phyloP scores from a whole-genome alignment of 2,797 vertebrate species.

The Lates japonicus region DNA sequence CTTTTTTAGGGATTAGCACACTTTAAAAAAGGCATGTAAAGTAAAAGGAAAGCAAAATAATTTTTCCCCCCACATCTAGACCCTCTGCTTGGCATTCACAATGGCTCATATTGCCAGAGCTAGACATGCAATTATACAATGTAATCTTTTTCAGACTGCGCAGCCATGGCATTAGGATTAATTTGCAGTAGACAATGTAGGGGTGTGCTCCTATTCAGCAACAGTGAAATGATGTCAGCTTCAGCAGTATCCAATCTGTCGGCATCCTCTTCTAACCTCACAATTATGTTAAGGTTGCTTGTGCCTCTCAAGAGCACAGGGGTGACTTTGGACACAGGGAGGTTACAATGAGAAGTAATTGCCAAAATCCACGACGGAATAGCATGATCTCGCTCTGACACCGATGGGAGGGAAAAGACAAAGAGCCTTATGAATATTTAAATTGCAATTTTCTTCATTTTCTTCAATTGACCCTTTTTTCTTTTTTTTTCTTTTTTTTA shows the following conservation, averaged over 20 bases:
- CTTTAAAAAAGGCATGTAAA: not conserved
- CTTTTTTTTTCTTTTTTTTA: conserved; percentile 32
- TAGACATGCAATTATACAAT: conserved; percentile 72
- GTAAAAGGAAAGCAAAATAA: not conserved
- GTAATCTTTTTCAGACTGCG: conserved; percentile 68
- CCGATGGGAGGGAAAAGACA: conserved; percentile 77
- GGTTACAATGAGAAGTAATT: conserved; percentile 82
- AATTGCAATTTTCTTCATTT: conserved; percentile 84
- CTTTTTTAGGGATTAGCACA: not conserved
- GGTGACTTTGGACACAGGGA: conserved; percentile 77
- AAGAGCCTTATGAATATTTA: conserved; percentile 86
- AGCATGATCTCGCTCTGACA: conserved; percentile 71
- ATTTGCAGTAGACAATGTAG: conserved; percentile 72
- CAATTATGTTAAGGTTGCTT: conserved; percentile 76
- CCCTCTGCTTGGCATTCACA: conserved; percentile 53
- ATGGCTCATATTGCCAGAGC: conserved; percentile 60
- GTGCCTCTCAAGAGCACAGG: conserved; percentile 66
- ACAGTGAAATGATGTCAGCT: conserved; percentile 73
- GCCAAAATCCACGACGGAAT: conserved; percentile 81
- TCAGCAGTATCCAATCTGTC: conserved; percentile 65
- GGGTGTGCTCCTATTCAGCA: conserved; percentile 59
- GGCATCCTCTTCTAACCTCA: conserved; percentile 69
- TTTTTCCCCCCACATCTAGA: conserved; percentile 16
- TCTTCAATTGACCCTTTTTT: conserved; percentile 77
- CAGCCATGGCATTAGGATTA: conserved; percentile 74